Conservation (phyloP, 2,888 invertebrate genomes). For the Spisula solida region DNA sequence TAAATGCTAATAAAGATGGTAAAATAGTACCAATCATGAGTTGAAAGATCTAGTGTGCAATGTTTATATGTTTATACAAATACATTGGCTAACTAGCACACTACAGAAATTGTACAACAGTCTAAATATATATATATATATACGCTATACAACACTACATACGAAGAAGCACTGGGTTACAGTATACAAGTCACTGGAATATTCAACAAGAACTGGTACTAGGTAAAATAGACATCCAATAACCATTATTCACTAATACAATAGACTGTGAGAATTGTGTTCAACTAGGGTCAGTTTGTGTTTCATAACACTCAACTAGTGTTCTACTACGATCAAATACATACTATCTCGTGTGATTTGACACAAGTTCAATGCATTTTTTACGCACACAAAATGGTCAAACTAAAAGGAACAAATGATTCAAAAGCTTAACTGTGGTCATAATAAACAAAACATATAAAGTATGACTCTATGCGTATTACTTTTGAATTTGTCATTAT, state of each 20-base stretch:
- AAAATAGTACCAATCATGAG: not conserved
- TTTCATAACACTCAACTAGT: too few species aligned
- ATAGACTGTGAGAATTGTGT: not conserved
- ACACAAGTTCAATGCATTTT: too few species aligned
- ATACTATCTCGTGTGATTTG: too few species aligned
- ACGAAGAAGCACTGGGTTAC: conserved; percentile 1
- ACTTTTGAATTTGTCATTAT: not conserved
- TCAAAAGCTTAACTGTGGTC: not conserved
- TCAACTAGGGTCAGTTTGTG: not conserved
- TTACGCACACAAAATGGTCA: too few species aligned
- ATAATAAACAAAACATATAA: not conserved
- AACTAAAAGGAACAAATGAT: not conserved
- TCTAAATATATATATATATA: not conserved
- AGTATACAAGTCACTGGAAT: conserved; percentile 45
- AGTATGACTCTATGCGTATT: not conserved
- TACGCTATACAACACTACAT: not conserved
- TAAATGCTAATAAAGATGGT: not conserved
- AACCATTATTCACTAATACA: conserved; percentile 12
- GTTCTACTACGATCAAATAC: not conserved
- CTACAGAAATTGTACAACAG: not conserved
- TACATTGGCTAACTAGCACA: not conserved
- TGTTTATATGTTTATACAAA: not conserved
- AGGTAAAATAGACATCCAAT: conserved; percentile 20
- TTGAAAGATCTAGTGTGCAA: not conserved
- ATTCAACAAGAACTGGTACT: conserved; percentile 43